Evolutionary conservation across 1,140 invertebrate species (phyloP).

Genomic region (Heterodera carotae): DNA sequence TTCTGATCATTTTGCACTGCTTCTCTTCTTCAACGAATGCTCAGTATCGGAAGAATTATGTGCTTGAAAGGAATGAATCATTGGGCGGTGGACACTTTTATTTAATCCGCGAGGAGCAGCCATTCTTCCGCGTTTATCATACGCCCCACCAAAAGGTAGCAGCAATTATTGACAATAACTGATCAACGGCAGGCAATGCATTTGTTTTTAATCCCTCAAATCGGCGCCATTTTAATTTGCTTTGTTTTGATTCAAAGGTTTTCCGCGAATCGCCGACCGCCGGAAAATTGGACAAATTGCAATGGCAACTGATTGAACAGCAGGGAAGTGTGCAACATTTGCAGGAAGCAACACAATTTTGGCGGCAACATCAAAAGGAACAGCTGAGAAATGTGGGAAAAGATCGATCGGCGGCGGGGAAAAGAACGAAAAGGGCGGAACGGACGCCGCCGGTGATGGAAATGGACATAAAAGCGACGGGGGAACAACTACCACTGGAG

Average conservation of each 20-base stretch:
- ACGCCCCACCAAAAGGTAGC: constrained; percentile 34
- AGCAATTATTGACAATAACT: not conserved
- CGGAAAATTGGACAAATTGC: constrained; percentile 7
- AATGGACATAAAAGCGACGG: not conserved
- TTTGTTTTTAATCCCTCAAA: not conserved
- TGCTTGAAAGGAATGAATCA: constrained; percentile 24
- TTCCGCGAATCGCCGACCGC: constrained; percentile 25
- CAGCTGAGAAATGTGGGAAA: not conserved
- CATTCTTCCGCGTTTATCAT: constrained; percentile 43
- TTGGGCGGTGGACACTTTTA: constrained; percentile 35
- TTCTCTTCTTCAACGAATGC: not conserved
- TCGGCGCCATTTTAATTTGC: constrained; percentile 14
- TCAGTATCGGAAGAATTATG: constrained; percentile 20
- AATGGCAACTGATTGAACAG: constrained; percentile 29
- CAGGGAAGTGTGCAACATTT: constrained; percentile 19
- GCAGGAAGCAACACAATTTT: constrained; percentile 25
- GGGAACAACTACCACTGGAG: not conserved
- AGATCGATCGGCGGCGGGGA: not conserved
- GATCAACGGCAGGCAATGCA: not conserved
- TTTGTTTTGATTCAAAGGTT: constrained; percentile 6
- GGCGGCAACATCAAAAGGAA: constrained; percentile 10
- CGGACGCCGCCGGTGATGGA: not conserved
- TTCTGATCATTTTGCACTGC: not conserved
- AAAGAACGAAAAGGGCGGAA: constrained; percentile 17
- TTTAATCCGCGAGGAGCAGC: constrained; percentile 38